Evolutionary conservation across 2,797 vertebrate genomes (phyloP), one percentile per base, ranked within the genome.

Genomic region (Adelosebastes latens): DNA sequence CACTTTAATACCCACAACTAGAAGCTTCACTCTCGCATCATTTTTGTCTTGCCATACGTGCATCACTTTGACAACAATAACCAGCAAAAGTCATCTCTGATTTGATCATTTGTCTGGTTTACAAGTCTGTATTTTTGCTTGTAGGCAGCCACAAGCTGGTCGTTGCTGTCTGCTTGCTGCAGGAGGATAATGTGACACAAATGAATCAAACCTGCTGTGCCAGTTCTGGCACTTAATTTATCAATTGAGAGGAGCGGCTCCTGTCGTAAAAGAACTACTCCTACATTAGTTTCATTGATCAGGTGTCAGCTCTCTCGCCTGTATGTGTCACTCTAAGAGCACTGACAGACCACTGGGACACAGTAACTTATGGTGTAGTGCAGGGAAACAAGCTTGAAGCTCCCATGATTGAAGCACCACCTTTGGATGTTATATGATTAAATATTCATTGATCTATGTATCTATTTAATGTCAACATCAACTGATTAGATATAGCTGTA

Each of bases 221-320:
- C 60, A 61, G 27, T 72, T 61, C 52, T 62, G 61, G 27, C 55
- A 31, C 52, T 73, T 81, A 11, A 80, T 85, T 59, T 20, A 62
- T 76, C 73, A 53, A 16, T 32, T 14, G 24, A 78, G 81, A 71
- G 24, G 29, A 73, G 25, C n/a, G 34, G 14, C 29, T 52, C 58
- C 59, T 69, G 72, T 72, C 56, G 68, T 14, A 61, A 12, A 55
- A 79, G 64, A 82, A 84, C 81, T 74, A 8, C 70, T 76, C 27
- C 3, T n/a, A 39, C 80, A 80, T 59, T 53, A 60, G 75, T 65
- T 78, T 31, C 69, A 88, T 81, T 82, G 88, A 87, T 87, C 63
- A 68, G 9, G 49, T 77, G 85, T 84, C 76, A 2, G 24, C 72
- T 65, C 52, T 68, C 16, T 42, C 61, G 46, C 36, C 72, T 62